Evolutionary conservation across 2,797 vertebrate genomes (phyloP).

Genomic region (Oreochromis grahami): DNA sequence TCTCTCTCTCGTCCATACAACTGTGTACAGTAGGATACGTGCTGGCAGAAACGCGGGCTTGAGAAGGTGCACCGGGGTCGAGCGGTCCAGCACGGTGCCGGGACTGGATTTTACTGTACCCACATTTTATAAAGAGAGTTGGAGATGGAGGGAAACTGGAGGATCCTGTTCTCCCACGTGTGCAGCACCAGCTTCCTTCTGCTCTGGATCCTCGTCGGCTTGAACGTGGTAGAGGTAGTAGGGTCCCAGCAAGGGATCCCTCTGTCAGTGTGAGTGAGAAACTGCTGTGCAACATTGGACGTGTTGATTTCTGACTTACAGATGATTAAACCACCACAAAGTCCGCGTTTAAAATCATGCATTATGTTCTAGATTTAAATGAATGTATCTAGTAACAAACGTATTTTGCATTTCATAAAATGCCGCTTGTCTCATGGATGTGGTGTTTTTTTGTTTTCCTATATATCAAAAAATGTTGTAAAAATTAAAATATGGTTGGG

Average conservation of each 20-base stretch:
- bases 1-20: neutral
- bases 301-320: neutral
- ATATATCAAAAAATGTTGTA: neutral
- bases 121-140: neutral
- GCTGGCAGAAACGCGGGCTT: constrained; percentile 18
- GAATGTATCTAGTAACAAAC: neutral
- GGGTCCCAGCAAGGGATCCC: constrained; percentile 94
- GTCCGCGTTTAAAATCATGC: neutral
- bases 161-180: constrained; percentile 62
- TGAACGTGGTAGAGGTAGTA: constrained; percentile 76
- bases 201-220: constrained; percentile 79
- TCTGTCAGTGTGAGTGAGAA: constrained; percentile 92
- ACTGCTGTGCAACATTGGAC: constrained; percentile 3
- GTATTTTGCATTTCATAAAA: neutral
- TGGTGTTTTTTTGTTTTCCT: neutral
- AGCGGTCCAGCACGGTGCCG: neutral
- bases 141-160: constrained; percentile 77
- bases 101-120: constrained; percentile 12
- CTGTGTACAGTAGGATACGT: constrained; percentile 42
- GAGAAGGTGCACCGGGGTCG: constrained; percentile 29
- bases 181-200: constrained; percentile 68
- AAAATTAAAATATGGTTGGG: neutral
- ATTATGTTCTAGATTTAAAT: neutral
- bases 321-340: neutral
- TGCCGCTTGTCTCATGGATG: neutral